These are phyloP conservation scores for Biston stratarius DNA, from an alignment of 2,888 invertebrate genomes.

Conservation along the genomic window DNA sequence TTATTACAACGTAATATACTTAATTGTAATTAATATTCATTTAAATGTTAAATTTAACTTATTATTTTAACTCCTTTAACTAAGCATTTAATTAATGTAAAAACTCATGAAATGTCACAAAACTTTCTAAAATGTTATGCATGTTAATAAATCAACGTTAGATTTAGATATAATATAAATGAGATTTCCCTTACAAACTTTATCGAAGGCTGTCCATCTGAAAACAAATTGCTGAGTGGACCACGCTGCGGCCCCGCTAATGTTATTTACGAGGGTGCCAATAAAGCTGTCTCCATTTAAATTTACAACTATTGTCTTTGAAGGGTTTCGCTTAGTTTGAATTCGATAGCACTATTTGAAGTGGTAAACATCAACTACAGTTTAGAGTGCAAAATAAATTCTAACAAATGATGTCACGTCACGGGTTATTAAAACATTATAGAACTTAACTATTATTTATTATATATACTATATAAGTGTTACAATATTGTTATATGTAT, in stretches of 20 bases:
- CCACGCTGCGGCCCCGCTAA: constrained; percentile 65
- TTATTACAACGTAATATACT: too few relatives aligned
- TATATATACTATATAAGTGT: too few relatives aligned
- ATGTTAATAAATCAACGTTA: not conserved
- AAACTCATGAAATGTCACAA: too few relatives aligned
- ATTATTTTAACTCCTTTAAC: too few relatives aligned
- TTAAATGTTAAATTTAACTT: too few relatives aligned
- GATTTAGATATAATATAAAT: constrained; percentile 1
- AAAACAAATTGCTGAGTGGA: constrained; percentile 58
- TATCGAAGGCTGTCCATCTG: constrained; percentile 36
- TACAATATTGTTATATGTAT: too few relatives aligned
- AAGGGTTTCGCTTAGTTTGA: constrained; percentile 28
- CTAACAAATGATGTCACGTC: too few relatives aligned
- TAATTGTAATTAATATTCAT: too few relatives aligned
- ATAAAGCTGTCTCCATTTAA: constrained; percentile 74
- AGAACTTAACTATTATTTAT: too few relatives aligned
- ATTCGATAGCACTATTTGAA: constrained; percentile 13
- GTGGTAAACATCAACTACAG: not conserved
- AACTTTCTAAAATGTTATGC: not conserved
- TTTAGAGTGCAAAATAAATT: not conserved
- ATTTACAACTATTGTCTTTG: constrained; percentile 71
- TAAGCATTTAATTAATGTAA: too few relatives aligned
- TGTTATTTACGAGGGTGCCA: constrained; percentile 77
- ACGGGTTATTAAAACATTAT: too few relatives aligned
- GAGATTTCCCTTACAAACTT: constrained; percentile 16